Conservation (phyloP, 2,888 invertebrate genomes). For the Apamea epomidion region DNA sequence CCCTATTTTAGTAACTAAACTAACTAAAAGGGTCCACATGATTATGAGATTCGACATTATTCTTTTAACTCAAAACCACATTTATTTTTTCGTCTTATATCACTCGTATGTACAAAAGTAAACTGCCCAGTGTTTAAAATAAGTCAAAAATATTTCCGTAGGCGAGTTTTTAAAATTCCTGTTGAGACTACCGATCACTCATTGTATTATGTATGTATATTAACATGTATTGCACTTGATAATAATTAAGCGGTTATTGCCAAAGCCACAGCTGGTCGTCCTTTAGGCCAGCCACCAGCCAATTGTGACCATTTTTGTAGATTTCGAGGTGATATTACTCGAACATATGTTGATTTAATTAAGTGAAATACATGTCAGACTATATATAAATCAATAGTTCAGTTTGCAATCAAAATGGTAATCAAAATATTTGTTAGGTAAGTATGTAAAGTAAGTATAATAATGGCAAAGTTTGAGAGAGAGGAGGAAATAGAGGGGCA, state of each 20-base stretch:
- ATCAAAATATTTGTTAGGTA: not conserved
- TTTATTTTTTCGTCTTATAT: not conserved
- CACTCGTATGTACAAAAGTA: not conserved
- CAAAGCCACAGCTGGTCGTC: conserved; percentile 26
- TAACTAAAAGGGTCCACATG: not conserved
- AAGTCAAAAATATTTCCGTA: not conserved
- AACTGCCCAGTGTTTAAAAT: not conserved
- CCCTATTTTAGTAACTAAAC: not conserved
- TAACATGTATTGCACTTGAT: conserved; percentile 3
- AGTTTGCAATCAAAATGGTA: not conserved
- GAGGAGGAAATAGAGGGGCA: not conserved
- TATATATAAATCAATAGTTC: not conserved
- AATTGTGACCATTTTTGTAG: conserved; percentile 44
- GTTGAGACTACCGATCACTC: not conserved
- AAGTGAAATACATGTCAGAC: not conserved
- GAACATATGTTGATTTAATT: conserved; percentile 7
- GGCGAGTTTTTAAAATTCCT: not conserved
- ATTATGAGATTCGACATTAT: too few relatives aligned
- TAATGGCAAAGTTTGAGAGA: not conserved
- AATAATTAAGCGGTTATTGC: conserved; percentile 18
- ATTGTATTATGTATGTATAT: conserved; percentile 1
- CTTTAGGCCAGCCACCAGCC: conserved; percentile 16
- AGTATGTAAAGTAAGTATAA: too few relatives aligned
- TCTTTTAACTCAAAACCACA: not conserved
- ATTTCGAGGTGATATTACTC: conserved; percentile 34